Percentiles rank a stretch among this genome's conserved stretches.
These are phyloP conservation scores for Mactra quadrangularis DNA, from an alignment of 1,140 invertebrate genomes.

Conservation along the genomic window DNA sequence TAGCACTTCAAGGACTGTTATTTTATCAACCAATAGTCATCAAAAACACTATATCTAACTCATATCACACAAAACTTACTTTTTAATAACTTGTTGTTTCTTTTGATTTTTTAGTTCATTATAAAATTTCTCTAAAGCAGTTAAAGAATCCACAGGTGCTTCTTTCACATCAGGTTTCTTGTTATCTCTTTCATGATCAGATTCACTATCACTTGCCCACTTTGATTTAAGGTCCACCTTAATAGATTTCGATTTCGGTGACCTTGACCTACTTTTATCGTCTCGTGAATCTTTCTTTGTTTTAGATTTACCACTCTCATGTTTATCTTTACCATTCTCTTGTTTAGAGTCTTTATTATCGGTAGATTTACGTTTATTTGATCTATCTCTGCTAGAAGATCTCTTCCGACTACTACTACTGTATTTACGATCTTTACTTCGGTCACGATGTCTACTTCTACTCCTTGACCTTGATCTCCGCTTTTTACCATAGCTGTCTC, in stretches of 20 bases:
- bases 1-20: too few species aligned
- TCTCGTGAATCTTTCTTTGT: background rate
- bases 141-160: constrained; percentile 48
- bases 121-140: constrained; percentile 70
- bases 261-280: too few species aligned
- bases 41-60: too few species aligned
- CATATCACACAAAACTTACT: too few species aligned
- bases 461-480: constrained; percentile 16
- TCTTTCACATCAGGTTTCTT: background rate
- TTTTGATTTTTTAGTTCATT: constrained; percentile 69
- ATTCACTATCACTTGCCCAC: constrained; percentile 17
- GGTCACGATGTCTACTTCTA: background rate
- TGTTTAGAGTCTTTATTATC: background rate
- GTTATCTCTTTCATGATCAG: background rate
- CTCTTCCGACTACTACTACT: background rate
- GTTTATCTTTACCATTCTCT: background rate
- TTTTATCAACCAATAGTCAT: too few species aligned
- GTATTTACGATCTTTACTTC: background rate
- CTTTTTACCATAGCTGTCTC: background rate
- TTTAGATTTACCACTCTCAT: background rate
- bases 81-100: constrained; percentile 21
- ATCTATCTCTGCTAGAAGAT: constrained; percentile 5
- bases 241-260: background rate
- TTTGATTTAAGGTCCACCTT: constrained; percentile 3
- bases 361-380: background rate